Percentiles rank a stretch among this genome's conserved stretches.
Conservation (phyloP, 2,888 invertebrate genomes). For the Drosophila mimica region DNA sequence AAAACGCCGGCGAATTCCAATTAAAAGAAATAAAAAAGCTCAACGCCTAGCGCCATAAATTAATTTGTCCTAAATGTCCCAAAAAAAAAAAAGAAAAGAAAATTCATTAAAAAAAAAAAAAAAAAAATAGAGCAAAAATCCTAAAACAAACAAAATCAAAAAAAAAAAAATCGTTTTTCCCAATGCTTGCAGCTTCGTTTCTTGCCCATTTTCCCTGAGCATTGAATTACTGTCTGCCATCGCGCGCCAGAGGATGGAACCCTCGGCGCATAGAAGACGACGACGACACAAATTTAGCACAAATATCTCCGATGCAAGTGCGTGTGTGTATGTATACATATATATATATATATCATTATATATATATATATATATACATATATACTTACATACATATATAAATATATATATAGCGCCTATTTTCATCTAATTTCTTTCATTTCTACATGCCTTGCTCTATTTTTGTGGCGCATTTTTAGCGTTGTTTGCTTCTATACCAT, state of each 20-base stretch:
- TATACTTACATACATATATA: conserved; percentile 23
- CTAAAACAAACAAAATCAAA: conserved; percentile 7
- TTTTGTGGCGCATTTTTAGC: conserved; percentile 75
- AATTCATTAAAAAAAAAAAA: conserved; percentile 2
- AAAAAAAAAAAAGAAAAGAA: conserved; percentile 24
- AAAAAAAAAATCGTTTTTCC: conserved; percentile 41
- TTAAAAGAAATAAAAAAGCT: conserved; percentile 25
- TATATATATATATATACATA: conserved; percentile 8
- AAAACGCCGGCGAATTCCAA: conserved; percentile 25
- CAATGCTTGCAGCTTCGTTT: conserved; percentile 57
- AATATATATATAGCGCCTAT: conserved; percentile 71
- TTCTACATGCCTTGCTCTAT: conserved; percentile 75
- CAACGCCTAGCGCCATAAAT: conserved; percentile 55
- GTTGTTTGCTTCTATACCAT: conserved; percentile 57
- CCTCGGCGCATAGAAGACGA: conserved; percentile 35
- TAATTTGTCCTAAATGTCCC: conserved; percentile 61
- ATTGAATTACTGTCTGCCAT: conserved; percentile 72
- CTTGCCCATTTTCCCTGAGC: conserved; percentile 50
- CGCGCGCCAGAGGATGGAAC: conserved; percentile 44
- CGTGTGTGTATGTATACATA: conserved; percentile 18
- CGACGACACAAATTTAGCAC: conserved; percentile 58
- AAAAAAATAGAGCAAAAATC: conserved; percentile 22
- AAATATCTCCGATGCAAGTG: conserved; percentile 55
- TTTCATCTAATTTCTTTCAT: conserved; percentile 78
- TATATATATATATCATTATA: conserved; percentile 14